Evolutionary conservation across 2,113 vertebrate genomes (phyloP).

Genomic region (Equus przewalskii): DNA sequence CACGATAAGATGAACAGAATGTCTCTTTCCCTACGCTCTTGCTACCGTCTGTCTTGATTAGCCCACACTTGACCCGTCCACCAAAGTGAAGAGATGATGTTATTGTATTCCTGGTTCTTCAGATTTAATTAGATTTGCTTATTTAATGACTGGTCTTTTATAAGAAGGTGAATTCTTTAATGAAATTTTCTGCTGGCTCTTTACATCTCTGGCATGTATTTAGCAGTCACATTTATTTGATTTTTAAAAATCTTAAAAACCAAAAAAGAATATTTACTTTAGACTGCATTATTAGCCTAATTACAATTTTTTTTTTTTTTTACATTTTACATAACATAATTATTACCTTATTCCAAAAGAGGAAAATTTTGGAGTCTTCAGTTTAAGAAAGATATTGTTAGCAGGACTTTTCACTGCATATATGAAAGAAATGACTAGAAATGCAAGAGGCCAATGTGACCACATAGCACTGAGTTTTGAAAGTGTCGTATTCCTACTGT

Average conservation of each 20-base stretch:
- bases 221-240: neutral
- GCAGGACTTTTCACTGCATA: neutral
- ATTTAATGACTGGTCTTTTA: neutral
- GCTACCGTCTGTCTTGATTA: neutral
- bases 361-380: neutral
- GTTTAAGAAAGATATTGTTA: conserved; percentile 9
- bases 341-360: conserved; percentile 43
- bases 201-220: neutral
- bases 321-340: neutral
- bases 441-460: neutral
- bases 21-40: neutral
- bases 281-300: neutral
- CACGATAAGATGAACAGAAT: neutral
- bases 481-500: neutral
- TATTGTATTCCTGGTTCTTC: conserved; percentile 43
- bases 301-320: neutral
- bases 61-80: neutral
- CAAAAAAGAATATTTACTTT: neutral
- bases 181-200: conserved; percentile 15
- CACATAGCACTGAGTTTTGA: neutral
- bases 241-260: conserved; percentile 1
- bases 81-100: neutral
- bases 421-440: conserved; percentile 10
- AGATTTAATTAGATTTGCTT: conserved; percentile 30
- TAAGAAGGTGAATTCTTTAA: neutral